These are phyloP conservation scores for Phyllostomus hastatus DNA, from an alignment of 2,113 vertebrate species.

Conservation along the genomic window DNA sequence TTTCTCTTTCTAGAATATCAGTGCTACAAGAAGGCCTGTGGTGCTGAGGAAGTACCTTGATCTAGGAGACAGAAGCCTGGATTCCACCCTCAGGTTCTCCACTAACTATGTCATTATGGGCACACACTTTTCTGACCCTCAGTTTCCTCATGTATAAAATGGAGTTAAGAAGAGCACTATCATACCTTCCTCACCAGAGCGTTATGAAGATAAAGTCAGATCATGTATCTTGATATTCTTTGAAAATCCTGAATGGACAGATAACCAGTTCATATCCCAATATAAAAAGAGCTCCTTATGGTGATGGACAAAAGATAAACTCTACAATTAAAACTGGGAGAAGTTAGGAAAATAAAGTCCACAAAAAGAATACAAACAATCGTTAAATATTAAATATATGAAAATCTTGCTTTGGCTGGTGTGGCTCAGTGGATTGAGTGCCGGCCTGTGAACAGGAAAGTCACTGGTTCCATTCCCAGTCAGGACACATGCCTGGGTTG, in stretches of 20 bases:
- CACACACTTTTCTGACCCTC: not conserved
- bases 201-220: not conserved
- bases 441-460: too few relatives aligned
- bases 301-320: not conserved
- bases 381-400: not conserved
- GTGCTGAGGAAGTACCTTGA: not conserved
- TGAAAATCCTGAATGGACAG: not conserved
- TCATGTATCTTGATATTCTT: not conserved
- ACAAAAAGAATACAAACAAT: not conserved
- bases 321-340: not conserved
- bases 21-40: not conserved
- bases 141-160: not conserved
- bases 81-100: not conserved
- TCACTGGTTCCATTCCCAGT: too few relatives aligned
- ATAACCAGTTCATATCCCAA: not conserved
- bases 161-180: not conserved
- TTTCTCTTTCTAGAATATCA: not conserved
- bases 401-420: not conserved
- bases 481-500: too few relatives aligned
- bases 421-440: too few relatives aligned
- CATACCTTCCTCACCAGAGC: not conserved
- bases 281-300: not conserved
- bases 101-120: not conserved
- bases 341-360: not conserved
- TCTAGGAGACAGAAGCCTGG: not conserved